Percentiles rank a stretch among this genome's conserved stretches.
Conservation (phyloP, 2,113 vertebrate genomes). For the Ctenomys sociabilis region DNA sequence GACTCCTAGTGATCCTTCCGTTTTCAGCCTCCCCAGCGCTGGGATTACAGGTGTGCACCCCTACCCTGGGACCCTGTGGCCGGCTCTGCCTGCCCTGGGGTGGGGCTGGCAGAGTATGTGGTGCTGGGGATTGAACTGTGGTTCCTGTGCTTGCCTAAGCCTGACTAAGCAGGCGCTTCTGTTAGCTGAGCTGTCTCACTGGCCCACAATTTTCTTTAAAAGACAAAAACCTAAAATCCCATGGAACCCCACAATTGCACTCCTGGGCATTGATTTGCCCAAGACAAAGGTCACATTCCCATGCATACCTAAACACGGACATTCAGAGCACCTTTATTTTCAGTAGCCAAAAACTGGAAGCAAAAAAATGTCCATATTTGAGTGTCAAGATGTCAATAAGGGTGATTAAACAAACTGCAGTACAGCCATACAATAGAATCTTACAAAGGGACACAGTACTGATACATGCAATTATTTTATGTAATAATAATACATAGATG, state of each 20-base stretch:
- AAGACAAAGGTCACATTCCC: neutral
- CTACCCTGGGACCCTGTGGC: no score
- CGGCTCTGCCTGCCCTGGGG: no score
- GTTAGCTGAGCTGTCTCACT: no score
- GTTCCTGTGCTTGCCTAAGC: no score
- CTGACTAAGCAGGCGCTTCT: no score
- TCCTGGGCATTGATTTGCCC: neutral
- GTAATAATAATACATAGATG: neutral
- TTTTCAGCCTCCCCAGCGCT: no score
- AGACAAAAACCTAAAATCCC: neutral
- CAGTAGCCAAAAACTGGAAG: neutral
- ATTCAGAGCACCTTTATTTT: neutral
- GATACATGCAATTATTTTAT: neutral
- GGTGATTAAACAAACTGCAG: neutral
- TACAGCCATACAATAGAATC: neutral
- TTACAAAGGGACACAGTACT: neutral
- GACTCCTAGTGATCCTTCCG: no score
- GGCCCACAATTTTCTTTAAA: neutral
- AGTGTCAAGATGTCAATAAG: neutral
- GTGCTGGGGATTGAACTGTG: no score
- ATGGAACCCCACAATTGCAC: neutral
- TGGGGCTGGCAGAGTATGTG: no score
- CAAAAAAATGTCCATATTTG: neutral
- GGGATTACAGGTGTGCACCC: no score
- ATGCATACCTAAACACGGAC: neutral